phyloP scores from a whole-genome alignment of 2,113 vertebrate genomes.

The Aldabrachelys gigantea region DNA sequence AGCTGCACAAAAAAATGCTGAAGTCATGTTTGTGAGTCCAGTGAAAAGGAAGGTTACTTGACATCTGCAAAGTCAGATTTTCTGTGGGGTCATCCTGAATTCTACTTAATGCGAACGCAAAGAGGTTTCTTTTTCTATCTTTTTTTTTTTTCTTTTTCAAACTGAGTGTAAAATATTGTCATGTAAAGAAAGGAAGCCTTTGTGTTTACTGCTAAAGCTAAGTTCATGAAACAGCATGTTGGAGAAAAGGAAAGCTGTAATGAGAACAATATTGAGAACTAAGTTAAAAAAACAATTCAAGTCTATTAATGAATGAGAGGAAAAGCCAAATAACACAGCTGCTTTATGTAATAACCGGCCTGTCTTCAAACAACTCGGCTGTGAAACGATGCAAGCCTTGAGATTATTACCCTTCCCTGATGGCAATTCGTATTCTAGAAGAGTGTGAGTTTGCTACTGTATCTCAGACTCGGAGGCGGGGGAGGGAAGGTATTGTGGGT shows the following conservation, averaged over 20 bases:
- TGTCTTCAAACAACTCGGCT: constrained; percentile 69
- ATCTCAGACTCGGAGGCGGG: background rate
- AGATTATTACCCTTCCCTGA: constrained; percentile 62
- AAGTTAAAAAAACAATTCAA: constrained; percentile 9
- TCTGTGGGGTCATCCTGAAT: background rate
- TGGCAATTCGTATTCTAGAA: constrained; percentile 49
- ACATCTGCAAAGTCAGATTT: background rate
- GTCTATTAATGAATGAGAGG: constrained; percentile 46
- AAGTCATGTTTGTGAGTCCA: background rate
- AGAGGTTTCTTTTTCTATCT: background rate
- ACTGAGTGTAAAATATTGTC: constrained; percentile 23
- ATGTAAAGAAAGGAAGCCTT: background rate
- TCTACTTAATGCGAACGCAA: background rate
- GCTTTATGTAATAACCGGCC: constrained; percentile 64
- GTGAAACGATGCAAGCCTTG: constrained; percentile 74
- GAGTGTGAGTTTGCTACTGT: background rate
- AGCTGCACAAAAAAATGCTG: background rate
- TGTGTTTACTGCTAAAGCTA: constrained; percentile 3
- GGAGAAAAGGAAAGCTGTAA: constrained; percentile 11
- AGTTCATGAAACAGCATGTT: constrained; percentile 33
- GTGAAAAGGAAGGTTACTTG: background rate
- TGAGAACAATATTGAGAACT: constrained; percentile 35
- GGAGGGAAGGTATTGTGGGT: background rate
- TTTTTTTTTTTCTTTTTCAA: background rate
- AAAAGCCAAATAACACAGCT: constrained; percentile 58